A percentile compares a stretch with the other conserved stretches of the same genome.
phyloP scores from a whole-genome alignment of 1,140 invertebrate species.

The Andrena cerasifolii region DNA sequence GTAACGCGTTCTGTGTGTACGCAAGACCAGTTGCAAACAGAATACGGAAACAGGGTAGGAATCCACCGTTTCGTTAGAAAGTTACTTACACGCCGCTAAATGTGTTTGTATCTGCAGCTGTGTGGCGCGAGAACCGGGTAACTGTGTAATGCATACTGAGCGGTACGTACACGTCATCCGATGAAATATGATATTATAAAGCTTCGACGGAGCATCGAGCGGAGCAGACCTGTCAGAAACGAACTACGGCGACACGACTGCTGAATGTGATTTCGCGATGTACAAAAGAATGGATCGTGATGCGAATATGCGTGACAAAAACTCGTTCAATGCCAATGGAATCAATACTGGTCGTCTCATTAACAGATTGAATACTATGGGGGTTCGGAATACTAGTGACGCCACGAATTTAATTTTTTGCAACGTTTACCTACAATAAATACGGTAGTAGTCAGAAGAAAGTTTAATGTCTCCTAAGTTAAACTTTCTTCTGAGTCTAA shows the following conservation, averaged over 20 bases:
- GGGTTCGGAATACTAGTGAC: too few relatives aligned
- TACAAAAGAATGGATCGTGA: too few relatives aligned
- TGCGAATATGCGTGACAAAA: too few relatives aligned
- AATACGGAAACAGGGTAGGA: background rate
- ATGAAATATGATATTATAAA: constrained; percentile 40
- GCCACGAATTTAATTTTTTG: too few relatives aligned
- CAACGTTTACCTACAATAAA: too few relatives aligned
- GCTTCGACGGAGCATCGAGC: background rate
- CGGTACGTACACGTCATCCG: constrained; percentile 3
- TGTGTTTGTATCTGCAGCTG: constrained; percentile 20
- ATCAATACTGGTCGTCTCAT: too few relatives aligned
- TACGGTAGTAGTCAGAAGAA: too few relatives aligned
- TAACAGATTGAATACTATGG: too few relatives aligned
- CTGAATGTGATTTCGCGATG: background rate
- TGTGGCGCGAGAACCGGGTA: constrained; percentile 3
- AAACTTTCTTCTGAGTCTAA: too few relatives aligned
- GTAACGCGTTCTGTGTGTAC: background rate
- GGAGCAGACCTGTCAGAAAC: background rate
- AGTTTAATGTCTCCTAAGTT: too few relatives aligned
- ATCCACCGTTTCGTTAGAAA: constrained; percentile 26
- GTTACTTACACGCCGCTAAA: constrained; percentile 20
- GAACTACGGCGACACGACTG: background rate
- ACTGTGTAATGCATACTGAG: constrained; percentile 40
- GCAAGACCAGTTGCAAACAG: background rate
- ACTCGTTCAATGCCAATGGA: too few relatives aligned